Conservation (phyloP, 2,113 vertebrate species). For the Thamnaconus septentrionalis region DNA sequence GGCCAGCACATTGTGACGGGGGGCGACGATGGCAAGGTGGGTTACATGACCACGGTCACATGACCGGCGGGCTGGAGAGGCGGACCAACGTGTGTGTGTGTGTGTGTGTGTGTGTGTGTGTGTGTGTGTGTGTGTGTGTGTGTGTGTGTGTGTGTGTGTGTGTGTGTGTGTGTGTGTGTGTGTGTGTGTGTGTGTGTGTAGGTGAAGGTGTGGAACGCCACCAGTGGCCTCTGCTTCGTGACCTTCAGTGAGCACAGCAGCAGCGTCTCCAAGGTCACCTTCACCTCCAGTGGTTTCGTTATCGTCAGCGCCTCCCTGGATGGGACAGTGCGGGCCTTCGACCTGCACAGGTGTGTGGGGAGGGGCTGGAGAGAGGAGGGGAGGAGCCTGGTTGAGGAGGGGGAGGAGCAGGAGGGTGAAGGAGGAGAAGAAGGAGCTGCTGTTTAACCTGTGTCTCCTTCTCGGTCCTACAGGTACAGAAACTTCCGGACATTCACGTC, state of each 20-base stretch:
- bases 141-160: too few species aligned
- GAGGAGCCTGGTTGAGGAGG: neutral
- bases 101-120: too few species aligned
- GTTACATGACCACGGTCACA: slow-evolving; percentile 19
- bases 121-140: too few species aligned
- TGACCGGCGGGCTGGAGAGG: too few species aligned
- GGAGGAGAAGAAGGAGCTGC: neutral
- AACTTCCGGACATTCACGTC: slow-evolving; percentile 97
- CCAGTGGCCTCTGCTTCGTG: slow-evolving; percentile 92
- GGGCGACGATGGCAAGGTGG: slow-evolving; percentile 93
- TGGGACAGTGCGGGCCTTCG: slow-evolving; percentile 93
- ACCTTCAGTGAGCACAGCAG: slow-evolving; percentile 95
- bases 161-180: too few species aligned
- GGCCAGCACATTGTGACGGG: slow-evolving; percentile 92
- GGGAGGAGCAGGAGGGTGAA: neutral
- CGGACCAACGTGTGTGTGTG: too few species aligned
- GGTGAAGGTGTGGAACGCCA: slow-evolving; percentile 97
- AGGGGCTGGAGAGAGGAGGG: neutral
- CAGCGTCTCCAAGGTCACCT: slow-evolving; percentile 85
- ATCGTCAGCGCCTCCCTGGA: slow-evolving; percentile 92
- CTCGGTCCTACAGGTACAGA: slow-evolving; percentile 78
- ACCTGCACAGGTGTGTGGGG: slow-evolving; percentile 86
- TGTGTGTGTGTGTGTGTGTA: slow-evolving; percentile 35
- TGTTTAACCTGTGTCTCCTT: neutral
- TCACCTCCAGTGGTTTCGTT: slow-evolving; percentile 87